phyloP scores from a whole-genome alignment of 2,113 vertebrate species.

The Nycticebus coucang region DNA sequence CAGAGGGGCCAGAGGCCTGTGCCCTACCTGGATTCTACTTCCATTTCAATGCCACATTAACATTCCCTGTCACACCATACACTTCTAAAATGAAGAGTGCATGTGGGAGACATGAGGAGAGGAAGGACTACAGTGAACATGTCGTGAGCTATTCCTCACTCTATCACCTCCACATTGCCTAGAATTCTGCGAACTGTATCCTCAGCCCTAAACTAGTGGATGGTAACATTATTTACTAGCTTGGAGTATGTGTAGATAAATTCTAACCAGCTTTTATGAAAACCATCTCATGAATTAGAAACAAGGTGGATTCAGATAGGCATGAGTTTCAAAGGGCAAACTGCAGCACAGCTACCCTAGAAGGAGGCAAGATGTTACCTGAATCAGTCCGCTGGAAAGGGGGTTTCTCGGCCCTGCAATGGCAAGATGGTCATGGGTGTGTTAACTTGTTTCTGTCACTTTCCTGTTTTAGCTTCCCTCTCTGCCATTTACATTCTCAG shows the following conservation, averaged over 20 bases:
- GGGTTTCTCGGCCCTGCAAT: not conserved
- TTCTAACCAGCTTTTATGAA: not conserved
- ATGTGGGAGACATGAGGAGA: not conserved
- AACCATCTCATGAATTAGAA: not conserved
- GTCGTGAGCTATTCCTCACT: not conserved
- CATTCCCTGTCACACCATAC: not conserved
- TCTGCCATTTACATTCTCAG: not conserved
- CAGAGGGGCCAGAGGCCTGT: not conserved
- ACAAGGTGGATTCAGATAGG: not conserved
- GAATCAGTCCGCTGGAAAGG: not conserved
- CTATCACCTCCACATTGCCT: not conserved
- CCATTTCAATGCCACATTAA: not conserved
- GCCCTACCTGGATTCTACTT: not conserved
- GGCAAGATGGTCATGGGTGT: not conserved
- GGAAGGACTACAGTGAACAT: not conserved
- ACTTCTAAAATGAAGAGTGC: not conserved
- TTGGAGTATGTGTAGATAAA: not conserved
- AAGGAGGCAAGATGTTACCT: not conserved
- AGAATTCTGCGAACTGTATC: not conserved
- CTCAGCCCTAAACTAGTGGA: not conserved
- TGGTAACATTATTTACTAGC: not conserved
- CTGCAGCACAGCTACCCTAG: fast-evolving
- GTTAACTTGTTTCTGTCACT: not conserved
- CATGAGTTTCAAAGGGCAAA: not conserved
- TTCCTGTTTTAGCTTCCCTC: not conserved